These are phyloP conservation scores for Leucoptera coffeella DNA, from an alignment of 2,888 invertebrate genomes.

Conservation along the genomic window DNA sequence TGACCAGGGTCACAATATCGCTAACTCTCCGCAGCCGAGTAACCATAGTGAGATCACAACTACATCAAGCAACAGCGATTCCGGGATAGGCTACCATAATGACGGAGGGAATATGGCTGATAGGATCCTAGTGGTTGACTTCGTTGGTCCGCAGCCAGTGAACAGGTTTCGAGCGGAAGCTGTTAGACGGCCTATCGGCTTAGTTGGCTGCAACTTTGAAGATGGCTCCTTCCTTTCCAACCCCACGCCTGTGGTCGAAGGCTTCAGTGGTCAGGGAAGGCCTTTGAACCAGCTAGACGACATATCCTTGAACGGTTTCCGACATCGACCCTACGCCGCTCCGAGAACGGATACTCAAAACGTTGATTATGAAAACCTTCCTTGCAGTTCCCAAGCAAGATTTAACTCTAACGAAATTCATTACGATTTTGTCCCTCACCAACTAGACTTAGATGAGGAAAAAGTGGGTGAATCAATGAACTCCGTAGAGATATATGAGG, in stretches of 20 bases:
- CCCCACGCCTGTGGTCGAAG: constrained; percentile 44
- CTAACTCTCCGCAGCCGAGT: constrained; percentile 81
- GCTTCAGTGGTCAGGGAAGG: constrained; percentile 40
- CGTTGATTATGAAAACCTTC: constrained; percentile 22
- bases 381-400: constrained; percentile 24
- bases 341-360: constrained; percentile 48
- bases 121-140: constrained; percentile 72
- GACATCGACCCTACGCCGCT: constrained; percentile 20
- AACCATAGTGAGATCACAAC: constrained; percentile 74
- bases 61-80: constrained; percentile 90
- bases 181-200: constrained; percentile 28
- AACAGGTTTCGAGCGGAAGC: constrained; percentile 24
- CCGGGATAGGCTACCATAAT: constrained; percentile 90
- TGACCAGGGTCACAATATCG: constrained; percentile 35
- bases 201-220: constrained; percentile 38
- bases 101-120: constrained; percentile 81
- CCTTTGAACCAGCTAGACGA: constrained; percentile 34
- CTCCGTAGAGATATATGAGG: constrained; percentile 38
- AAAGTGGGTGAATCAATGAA: constrained; percentile 27
- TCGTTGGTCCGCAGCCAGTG: constrained; percentile 41
- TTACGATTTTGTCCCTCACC: too few species aligned
- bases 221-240: constrained; percentile 42
- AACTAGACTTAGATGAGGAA: constrained; percentile 24
- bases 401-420: too few species aligned
- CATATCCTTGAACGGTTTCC: constrained; percentile 24